Evolutionary conservation across 2,113 vertebrate species (phyloP).

Genomic region (Megaceryle maxima): DNA sequence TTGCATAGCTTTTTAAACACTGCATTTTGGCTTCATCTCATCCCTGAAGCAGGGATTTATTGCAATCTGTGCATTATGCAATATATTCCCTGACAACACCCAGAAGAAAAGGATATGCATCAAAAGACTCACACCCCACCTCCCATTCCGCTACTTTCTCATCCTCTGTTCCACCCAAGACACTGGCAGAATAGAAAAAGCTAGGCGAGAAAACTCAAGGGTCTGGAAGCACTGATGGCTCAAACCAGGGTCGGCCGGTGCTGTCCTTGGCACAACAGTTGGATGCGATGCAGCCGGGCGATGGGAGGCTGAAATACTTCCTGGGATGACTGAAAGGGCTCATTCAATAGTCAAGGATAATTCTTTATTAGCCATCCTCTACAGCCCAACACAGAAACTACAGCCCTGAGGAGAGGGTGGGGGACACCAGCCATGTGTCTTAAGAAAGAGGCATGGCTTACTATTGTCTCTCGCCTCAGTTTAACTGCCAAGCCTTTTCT

Average conservation of each 20-base stretch:
- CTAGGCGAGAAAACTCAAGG: neutral
- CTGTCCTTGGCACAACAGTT: constrained; percentile 19
- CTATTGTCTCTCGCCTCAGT: constrained; percentile 29
- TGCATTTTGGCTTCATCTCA: neutral
- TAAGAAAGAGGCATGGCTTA: constrained; percentile 19
- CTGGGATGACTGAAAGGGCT: constrained; percentile 28
- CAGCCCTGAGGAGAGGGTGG: neutral
- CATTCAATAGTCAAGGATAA: constrained; percentile 3
- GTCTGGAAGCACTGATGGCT: neutral
- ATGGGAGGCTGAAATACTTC: constrained; percentile 31
- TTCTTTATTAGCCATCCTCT: neutral
- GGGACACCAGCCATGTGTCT: constrained; percentile 12
- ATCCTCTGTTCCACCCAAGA: neutral
- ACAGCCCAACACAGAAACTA: neutral
- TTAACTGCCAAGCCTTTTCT: neutral
- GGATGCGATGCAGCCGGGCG: neutral
- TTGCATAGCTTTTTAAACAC: neutral
- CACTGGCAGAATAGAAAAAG: neutral
- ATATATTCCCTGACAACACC: neutral
- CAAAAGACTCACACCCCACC: neutral
- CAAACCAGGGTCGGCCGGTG: neutral
- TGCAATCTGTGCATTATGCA: neutral
- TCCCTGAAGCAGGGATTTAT: neutral
- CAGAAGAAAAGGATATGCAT: neutral
- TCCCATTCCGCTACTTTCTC: neutral